Evolutionary conservation across 2,888 invertebrate species (phyloP).

Genomic region (Polyploca ridens): DNA sequence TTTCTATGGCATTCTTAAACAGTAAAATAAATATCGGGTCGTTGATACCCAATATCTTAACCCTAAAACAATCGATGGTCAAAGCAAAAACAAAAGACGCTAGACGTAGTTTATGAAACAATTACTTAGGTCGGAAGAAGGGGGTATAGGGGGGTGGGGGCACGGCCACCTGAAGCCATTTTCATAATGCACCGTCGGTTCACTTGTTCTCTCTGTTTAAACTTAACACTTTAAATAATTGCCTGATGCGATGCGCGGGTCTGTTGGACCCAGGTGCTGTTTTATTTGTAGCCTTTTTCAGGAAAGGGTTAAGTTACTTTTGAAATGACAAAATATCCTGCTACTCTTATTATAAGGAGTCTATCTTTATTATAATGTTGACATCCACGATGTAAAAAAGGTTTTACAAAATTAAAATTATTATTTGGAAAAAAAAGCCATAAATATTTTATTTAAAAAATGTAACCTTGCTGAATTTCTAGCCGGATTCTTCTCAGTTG

Average conservation of each 20-base stretch:
- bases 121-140: conserved; percentile 51
- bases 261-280: conserved; percentile 36
- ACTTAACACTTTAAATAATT: conserved; percentile 79
- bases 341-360: no score
- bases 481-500: no score
- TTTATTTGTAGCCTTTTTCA: conserved; percentile 25
- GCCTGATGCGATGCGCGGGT: conserved; percentile 33
- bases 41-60: neutral
- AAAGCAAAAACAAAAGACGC: conserved; percentile 27
- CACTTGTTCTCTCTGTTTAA: conserved; percentile 52
- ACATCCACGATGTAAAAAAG: no score
- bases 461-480: no score
- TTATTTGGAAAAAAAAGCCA: no score
- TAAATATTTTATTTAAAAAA: no score
- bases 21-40: neutral
- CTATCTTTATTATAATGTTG: no score
- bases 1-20: no score
- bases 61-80: conserved; percentile 24
- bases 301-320: conserved; percentile 30
- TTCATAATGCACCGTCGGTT: conserved; percentile 71
- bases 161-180: conserved; percentile 54
- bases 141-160: conserved; percentile 26
- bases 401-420: no score
- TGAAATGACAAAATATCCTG: no score
- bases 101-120: conserved; percentile 46